phyloP scores from a whole-genome alignment of 2,888 invertebrate genomes.

The Chouioia cunea region DNA sequence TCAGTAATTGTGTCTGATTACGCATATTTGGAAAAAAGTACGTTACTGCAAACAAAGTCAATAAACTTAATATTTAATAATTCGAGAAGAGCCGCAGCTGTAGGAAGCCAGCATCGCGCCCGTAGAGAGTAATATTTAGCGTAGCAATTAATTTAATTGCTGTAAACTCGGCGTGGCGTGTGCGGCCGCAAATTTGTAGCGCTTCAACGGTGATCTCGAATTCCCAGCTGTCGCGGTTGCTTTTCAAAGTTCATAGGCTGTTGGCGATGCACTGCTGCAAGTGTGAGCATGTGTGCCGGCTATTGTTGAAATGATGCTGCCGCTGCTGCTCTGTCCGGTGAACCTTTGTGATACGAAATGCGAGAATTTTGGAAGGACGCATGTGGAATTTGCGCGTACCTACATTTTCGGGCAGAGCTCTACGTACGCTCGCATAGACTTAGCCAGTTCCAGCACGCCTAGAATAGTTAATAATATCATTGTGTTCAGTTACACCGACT shows the following conservation, averaged over 20 bases:
- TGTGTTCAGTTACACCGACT: neutral
- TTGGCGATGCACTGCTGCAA: neutral
- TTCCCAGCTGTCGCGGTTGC: neutral
- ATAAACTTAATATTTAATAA: too few relatives aligned
- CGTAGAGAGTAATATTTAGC: too few relatives aligned
- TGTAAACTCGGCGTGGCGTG: conserved; percentile 1
- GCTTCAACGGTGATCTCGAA: conserved; percentile 30
- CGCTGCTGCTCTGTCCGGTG: neutral
- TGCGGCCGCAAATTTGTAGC: conserved; percentile 25
- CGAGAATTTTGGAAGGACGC: conserved; percentile 10
- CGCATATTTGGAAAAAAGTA: too few relatives aligned
- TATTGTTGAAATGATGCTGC: conserved; percentile 18
- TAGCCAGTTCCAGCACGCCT: too few relatives aligned
- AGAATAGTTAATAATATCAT: conserved; percentile 18
- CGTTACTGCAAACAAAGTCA: too few relatives aligned
- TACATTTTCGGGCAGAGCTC: conserved; percentile 9
- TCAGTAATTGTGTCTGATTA: too few relatives aligned
- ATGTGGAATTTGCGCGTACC: conserved; percentile 14
- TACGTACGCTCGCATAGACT: too few relatives aligned
- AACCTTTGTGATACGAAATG: conserved; percentile 13
- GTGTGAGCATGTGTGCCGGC: neutral
- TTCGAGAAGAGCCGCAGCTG: neutral
- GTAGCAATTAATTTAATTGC: conserved; percentile 41
- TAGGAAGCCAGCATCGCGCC: conserved; percentile 10
- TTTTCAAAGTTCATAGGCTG: too few relatives aligned